Evolutionary conservation across 2,888 invertebrate genomes (phyloP), one percentile per base, ranked within the genome.

Genomic region (Meloe dianella): DNA sequence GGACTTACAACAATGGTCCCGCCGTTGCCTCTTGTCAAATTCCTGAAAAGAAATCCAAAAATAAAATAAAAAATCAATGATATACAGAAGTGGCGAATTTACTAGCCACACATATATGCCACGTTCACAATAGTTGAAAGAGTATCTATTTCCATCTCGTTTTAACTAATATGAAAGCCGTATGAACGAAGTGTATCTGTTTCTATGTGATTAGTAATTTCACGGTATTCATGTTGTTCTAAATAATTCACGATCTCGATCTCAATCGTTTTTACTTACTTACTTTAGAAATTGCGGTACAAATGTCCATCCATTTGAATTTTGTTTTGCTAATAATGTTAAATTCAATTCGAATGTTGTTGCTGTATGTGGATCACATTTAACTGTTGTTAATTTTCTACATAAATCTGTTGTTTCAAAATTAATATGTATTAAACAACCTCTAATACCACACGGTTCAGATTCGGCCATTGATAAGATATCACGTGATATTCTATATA

Each of bases 271-370:
- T 32, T 9, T 32, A 3, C 12, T 12, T 32, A 89, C 91, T 91
- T 84, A 94, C 94, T 93, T 94, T 84, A 95, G 87, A 85, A 95
- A 92, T 84, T 95, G 94, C 84, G 94, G 93, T 85, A 95, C 86
- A 81, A 92, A 87, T 75, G 92, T 92, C 95, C 95, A 96, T 82
- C 92, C 91, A 75, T 91, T 90, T 67, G 90, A 88, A 82, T 93
- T 93, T 83, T 95, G 94, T 84, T 92, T 92, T 74, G n/a, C n/a
- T n/a, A n/a, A n/a, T n/a, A 96, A 86, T 61, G 94, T 95, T 74
- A 96, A 87, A 85, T 92, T 92, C 79, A 96, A 88, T 85, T 96
- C 95, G 83, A 95, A 96, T 68, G 96, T 96, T 73, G 94, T 92
- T 67, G 95, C 92, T 29, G 94, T 93, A 81, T 89, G 89, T 61